Evolutionary conservation across 1,140 invertebrate species (phyloP).

Genomic region (Bombyx mori): DNA sequence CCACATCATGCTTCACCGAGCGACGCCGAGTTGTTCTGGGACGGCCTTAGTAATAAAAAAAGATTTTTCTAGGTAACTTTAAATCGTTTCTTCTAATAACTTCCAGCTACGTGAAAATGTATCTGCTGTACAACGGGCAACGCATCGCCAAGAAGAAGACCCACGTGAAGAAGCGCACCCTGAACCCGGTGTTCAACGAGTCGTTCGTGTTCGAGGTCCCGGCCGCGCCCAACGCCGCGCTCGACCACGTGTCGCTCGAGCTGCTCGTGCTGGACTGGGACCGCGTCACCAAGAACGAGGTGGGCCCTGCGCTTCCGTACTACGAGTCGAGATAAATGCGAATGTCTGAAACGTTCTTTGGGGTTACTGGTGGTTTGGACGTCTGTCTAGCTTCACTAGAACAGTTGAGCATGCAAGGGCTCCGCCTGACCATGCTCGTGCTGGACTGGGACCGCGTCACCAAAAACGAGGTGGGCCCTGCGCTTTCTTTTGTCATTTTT

Average conservation of each 20-base stretch:
- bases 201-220: slow-evolving; percentile 93
- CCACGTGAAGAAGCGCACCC: slow-evolving; percentile 96
- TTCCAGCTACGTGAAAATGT: slow-evolving; percentile 91
- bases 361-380: neutral
- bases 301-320: neutral
- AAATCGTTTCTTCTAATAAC: neutral
- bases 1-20: no score
- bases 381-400: no score
- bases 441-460: slow-evolving; percentile 98
- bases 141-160: slow-evolving; percentile 99
- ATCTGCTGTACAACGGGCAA: slow-evolving; percentile 96
- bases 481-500: no score
- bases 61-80: no score
- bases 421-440: no score
- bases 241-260: slow-evolving; percentile 92
- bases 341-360: no score
- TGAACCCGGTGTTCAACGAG: slow-evolving; percentile 99
- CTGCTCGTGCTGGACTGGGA: slow-evolving; percentile 97
- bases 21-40: no score
- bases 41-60: no score
- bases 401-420: no score
- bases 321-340: no score
- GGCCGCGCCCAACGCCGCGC: slow-evolving; percentile 77
- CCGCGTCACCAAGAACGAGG: slow-evolving; percentile 97
- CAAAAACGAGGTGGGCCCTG: slow-evolving; percentile 87